phyloP scores from a whole-genome alignment of 1,140 invertebrate species.

The Macrocentrus cingulum region DNA sequence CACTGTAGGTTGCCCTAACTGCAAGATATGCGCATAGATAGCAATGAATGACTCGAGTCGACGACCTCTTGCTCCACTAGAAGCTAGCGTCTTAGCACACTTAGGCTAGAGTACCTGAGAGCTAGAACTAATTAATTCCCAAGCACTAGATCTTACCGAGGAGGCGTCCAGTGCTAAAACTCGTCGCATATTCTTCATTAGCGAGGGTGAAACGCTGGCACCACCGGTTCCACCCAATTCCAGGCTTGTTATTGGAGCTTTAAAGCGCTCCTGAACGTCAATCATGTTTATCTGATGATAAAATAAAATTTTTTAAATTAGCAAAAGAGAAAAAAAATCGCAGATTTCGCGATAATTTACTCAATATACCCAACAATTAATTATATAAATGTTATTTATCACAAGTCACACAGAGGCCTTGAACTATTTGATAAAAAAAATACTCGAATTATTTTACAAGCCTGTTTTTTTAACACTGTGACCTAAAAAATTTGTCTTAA shows the following conservation, averaged over 20 bases:
- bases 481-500: too few relatives aligned
- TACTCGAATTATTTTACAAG: too few relatives aligned
- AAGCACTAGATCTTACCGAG: slow-evolving; percentile 61
- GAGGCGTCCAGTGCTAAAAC: slow-evolving; percentile 45
- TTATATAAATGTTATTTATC: too few relatives aligned
- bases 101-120: background rate
- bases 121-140: slow-evolving; percentile 6
- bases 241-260: slow-evolving; percentile 56
- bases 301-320: slow-evolving; percentile 4
- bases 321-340: too few relatives aligned
- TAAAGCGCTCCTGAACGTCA: slow-evolving; percentile 53
- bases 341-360: too few relatives aligned
- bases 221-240: slow-evolving; percentile 73
- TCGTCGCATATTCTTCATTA: slow-evolving; percentile 67
- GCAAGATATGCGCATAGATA: slow-evolving; percentile 49
- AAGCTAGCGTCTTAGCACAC: background rate
- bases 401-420: too few relatives aligned
- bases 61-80: slow-evolving; percentile 31
- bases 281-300: slow-evolving; percentile 45
- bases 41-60: slow-evolving; percentile 34
- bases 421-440: too few relatives aligned
- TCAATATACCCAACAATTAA: too few relatives aligned
- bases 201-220: slow-evolving; percentile 71
- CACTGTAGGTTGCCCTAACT: slow-evolving; percentile 26
- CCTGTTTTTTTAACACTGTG: too few relatives aligned